Evolutionary conservation across 2,113 vertebrate genomes (phyloP), one percentile per base, ranked within the genome.

Genomic region (Ptilorrhoa leucosticta): DNA sequence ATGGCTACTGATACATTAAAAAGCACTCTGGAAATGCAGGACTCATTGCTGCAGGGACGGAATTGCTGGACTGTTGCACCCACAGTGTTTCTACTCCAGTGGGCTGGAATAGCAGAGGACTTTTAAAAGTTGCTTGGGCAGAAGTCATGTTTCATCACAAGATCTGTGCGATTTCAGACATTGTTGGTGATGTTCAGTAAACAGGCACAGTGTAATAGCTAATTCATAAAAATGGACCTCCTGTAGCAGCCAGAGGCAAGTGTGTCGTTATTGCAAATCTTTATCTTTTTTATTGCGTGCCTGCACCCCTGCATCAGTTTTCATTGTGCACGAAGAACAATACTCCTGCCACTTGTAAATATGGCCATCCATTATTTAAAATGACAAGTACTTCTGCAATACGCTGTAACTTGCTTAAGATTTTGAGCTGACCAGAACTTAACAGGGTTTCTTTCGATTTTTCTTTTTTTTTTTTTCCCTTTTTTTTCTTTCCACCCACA

Each of bases 281-380:
- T 94, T 68, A 87, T 95, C 92, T 92, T 93, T 87, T 93, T 94
- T 96, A 96, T 78, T 86, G 69, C 13, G 26, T 72, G 40, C 56
- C 80, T 83, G 61, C 79, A 50, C 51, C 45, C 50, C 78, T 82
- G 86, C 73, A 81, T 60, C 60, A 57, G 68, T 93, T 91, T 88
- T 73, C 60, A 48, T 40, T 33, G 42, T n/a, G 66, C 65, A 48
- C 57, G 19, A 60, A 75, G 33, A 90, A 90, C 33, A 33, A 42
- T 39, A 30, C 35, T 77, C 71, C 85, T 95, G 87, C 45, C 53
- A 93, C 51, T 87, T 78, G 42, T 70, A 93, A 92, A 81, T 31
- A 83, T 8, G 7, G 21, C 44, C 39, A 81, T 60, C 30, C 20
- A 50, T 87, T 87, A 94, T 71, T 89, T 75, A 78, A 94, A 93